These are phyloP conservation scores for Alligator sinensis DNA, from an alignment of 2,113 vertebrate genomes.

Conservation along the genomic window DNA sequence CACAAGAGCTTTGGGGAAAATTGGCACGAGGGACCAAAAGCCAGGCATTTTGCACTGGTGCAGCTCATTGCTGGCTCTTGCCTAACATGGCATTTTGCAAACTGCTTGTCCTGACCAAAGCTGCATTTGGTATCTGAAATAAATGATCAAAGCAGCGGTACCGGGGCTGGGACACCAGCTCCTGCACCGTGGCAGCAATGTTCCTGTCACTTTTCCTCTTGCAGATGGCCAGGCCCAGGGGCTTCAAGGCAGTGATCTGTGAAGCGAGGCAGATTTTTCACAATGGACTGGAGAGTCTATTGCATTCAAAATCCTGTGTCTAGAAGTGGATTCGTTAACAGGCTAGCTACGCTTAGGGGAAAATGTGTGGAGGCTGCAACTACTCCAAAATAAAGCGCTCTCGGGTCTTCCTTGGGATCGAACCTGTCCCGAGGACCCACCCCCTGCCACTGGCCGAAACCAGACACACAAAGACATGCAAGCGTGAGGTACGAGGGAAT, in stretches of 20 bases:
- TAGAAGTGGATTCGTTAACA: accelerated
- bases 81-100: accelerated
- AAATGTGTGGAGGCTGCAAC: accelerated
- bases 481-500: too few species aligned
- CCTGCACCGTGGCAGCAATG: accelerated
- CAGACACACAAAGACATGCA: neutral
- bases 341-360: neutral
- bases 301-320: accelerated
- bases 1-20: neutral
- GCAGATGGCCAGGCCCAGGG: accelerated
- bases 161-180: accelerated
- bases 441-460: neutral
- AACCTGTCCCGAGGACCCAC: accelerated
- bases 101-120: neutral
- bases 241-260: accelerated
- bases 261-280: accelerated
- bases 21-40: accelerated
- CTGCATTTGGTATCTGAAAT: accelerated
- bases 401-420: neutral
- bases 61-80: accelerated
- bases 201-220: neutral
- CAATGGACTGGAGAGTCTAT: accelerated
- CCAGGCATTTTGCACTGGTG: accelerated
- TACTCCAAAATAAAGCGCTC: neutral
- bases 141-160: neutral